Percentiles rank a stretch among this genome's conserved stretches.
Conservation (phyloP, 1,140 invertebrate species). For the Drosophila nigrodunni region DNA sequence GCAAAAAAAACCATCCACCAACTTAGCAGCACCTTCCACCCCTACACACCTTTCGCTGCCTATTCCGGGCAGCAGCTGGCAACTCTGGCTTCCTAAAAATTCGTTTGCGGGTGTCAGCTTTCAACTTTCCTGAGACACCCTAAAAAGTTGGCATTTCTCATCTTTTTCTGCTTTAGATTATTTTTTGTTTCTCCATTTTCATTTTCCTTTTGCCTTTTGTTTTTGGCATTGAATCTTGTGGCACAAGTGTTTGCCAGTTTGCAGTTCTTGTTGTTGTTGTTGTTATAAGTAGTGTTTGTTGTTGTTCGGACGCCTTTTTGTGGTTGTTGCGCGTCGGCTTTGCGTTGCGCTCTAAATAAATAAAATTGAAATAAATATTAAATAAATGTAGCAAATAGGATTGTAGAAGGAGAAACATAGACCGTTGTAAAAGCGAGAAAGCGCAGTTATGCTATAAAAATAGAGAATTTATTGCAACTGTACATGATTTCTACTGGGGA, state of each 20-base stretch:
- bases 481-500: neutral
- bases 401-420: neutral
- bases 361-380: conserved; percentile 81
- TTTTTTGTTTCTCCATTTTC: neutral
- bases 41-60: neutral
- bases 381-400: conserved; percentile 68
- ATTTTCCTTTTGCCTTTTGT: neutral
- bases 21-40: neutral
- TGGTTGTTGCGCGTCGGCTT: conserved; percentile 24
- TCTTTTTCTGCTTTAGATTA: conserved; percentile 14
- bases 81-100: conserved; percentile 36
- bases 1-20: conserved; percentile 3
- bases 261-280: conserved; percentile 24
- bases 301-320: conserved; percentile 13
- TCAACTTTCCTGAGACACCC: conserved; percentile 40
- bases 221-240: conserved; percentile 28
- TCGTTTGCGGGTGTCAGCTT: conserved; percentile 44
- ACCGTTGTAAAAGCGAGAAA: conserved; percentile 1
- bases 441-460: conserved; percentile 13
- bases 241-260: conserved; percentile 39
- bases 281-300: conserved; percentile 12
- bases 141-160: conserved; percentile 29
- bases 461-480: conserved; percentile 20
- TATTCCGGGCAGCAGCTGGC: conserved; percentile 39
- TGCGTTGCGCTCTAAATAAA: conserved; percentile 61